phyloP scores from a whole-genome alignment of 2,888 invertebrate genomes.

The Harmothoe impar region DNA sequence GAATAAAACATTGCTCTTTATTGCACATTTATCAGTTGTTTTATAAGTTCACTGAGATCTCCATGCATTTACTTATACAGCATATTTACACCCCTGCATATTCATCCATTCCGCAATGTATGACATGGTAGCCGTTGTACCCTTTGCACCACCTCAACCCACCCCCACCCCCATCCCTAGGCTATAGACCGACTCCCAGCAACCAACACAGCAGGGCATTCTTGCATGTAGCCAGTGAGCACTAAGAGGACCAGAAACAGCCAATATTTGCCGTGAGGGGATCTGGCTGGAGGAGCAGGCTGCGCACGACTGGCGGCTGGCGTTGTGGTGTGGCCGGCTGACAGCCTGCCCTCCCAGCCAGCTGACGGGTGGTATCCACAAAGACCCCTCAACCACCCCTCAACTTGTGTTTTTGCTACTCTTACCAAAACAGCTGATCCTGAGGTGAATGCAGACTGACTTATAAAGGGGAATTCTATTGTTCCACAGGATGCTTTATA shows the following conservation, averaged over 20 bases:
- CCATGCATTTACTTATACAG: too few relatives aligned
- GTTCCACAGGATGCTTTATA: neutral
- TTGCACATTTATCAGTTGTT: too few relatives aligned
- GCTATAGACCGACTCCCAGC: too few relatives aligned
- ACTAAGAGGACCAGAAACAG: neutral
- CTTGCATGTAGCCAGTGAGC: constrained; percentile 27
- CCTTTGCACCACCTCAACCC: too few relatives aligned
- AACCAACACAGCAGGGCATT: neutral
- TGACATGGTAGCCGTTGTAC: too few relatives aligned
- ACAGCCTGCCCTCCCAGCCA: neutral
- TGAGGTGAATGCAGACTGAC: neutral
- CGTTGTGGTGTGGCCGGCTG: neutral
- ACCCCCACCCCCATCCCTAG: too few relatives aligned
- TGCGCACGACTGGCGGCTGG: neutral
- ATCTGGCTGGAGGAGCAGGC: constrained; percentile 2
- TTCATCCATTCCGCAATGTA: too few relatives aligned
- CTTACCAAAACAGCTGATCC: constrained; percentile 5
- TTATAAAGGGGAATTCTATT: neutral
- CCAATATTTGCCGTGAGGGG: constrained; percentile 3
- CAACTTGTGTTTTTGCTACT: constrained; percentile 11
- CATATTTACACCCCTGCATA: too few relatives aligned
- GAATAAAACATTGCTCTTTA: too few relatives aligned
- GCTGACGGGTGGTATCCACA: constrained; percentile 17
- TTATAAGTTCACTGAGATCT: too few relatives aligned
- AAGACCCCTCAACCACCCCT: neutral